Evolutionary conservation across 2,113 vertebrate genomes (phyloP).

Genomic region (Podocnemis expansa): DNA sequence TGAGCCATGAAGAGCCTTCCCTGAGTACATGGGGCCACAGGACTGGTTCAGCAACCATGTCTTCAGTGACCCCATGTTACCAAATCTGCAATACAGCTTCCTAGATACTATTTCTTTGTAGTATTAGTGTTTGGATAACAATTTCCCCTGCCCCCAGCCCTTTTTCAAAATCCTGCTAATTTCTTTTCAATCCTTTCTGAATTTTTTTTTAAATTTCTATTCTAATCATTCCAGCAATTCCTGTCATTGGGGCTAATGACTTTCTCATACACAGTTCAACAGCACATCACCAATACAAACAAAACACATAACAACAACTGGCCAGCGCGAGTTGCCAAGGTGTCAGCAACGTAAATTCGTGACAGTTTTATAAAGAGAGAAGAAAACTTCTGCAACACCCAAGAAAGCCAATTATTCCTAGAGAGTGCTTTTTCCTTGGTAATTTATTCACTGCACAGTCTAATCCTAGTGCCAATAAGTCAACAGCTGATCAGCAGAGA

Average conservation of each 20-base stretch:
- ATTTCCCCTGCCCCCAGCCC: not conserved
- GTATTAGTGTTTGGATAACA: not conserved
- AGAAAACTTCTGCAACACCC: not conserved
- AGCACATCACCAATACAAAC: not conserved
- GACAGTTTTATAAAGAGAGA: not conserved
- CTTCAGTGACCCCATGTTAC: not conserved
- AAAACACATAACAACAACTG: not conserved
- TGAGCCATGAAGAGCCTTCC: not conserved
- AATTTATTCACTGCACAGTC: conserved; percentile 59
- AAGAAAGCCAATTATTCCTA: conserved; percentile 1
- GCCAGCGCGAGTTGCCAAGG: not conserved
- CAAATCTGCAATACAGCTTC: not conserved
- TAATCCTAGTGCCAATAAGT: conserved; percentile 26
- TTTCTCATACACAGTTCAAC: not conserved
- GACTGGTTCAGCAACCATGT: not conserved
- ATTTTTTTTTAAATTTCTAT: not conserved
- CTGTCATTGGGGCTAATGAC: not conserved
- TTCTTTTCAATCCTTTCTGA: not conserved
- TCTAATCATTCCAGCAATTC: not conserved
- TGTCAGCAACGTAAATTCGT: not conserved
- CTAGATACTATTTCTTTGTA: not conserved
- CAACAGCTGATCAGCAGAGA: conserved; percentile 18
- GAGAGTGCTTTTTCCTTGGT: conserved; percentile 17
- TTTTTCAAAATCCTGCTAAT: not conserved
- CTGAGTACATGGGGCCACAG: not conserved